Evolutionary conservation across 1,140 invertebrate genomes (phyloP).

Genomic region (Brachionus manjavacas): DNA sequence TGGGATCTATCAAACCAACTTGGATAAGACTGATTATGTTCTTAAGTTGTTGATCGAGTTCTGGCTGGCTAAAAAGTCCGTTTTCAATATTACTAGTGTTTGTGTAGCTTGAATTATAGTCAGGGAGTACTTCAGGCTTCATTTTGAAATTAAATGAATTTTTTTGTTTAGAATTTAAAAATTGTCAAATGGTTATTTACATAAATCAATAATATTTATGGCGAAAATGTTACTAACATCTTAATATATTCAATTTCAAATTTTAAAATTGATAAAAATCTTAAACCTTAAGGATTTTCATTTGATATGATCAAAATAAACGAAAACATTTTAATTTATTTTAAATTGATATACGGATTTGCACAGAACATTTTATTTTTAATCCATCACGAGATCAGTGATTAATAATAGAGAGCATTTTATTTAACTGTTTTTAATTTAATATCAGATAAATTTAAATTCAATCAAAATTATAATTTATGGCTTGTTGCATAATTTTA

Average conservation of each 20-base stretch:
- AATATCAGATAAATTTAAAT: too few species aligned
- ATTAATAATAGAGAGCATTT: too few species aligned
- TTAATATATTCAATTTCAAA: neutral
- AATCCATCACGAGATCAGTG: too few species aligned
- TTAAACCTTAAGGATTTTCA: neutral
- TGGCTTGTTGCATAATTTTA: too few species aligned
- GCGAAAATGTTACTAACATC: neutral
- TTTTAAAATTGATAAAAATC: neutral
- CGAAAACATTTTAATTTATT: neutral
- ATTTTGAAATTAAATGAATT: neutral
- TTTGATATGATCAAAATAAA: neutral
- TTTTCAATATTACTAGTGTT: conserved; percentile 26
- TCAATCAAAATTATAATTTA: too few species aligned
- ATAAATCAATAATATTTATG: neutral
- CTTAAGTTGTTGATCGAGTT: conserved; percentile 13
- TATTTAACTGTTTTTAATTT: too few species aligned
- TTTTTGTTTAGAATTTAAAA: neutral
- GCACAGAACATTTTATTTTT: neutral
- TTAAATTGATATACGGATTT: neutral
- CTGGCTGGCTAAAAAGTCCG: conserved; percentile 1
- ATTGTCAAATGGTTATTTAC: neutral
- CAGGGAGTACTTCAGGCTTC: conserved; percentile 5
- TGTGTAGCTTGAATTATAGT: conserved; percentile 17
- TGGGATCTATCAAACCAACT: conserved; percentile 25
- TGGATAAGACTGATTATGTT: conserved; percentile 21